These are phyloP conservation scores for Gila orcuttii DNA, from an alignment of 2,113 vertebrate genomes.

Conservation along the genomic window DNA sequence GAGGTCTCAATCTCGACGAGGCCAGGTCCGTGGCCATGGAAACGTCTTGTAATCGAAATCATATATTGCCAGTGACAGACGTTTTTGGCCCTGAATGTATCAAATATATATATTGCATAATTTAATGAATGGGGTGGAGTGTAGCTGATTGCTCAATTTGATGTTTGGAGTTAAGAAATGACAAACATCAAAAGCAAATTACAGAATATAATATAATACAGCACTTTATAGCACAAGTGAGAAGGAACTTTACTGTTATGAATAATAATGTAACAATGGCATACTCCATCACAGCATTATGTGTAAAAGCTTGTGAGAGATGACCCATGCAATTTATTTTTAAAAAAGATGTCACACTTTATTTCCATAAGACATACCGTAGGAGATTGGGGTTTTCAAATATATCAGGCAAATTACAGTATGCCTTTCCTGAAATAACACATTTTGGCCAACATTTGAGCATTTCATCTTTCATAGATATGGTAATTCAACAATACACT, in stretches of 20 bases:
- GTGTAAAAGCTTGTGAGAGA: not conserved
- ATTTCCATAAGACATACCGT: not conserved
- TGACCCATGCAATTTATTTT: not conserved
- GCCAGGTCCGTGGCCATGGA: too few relatives aligned
- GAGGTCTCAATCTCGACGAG: too few relatives aligned
- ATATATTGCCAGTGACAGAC: not conserved
- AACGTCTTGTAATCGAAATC: too few relatives aligned
- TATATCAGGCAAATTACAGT: not conserved
- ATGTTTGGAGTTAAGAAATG: not conserved
- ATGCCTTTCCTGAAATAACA: not conserved
- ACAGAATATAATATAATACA: not conserved
- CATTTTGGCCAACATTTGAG: not conserved
- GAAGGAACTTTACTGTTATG: not conserved
- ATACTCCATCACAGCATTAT: not conserved
- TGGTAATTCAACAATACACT: not conserved
- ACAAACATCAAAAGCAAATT: not conserved
- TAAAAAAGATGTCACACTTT: not conserved
- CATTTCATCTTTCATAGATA: constrained; percentile 5
- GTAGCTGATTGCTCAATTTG: not conserved
- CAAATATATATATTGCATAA: not conserved
- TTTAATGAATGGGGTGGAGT: not conserved
- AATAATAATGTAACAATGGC: not conserved
- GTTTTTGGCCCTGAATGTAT: not conserved
- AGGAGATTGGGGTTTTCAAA: not conserved
- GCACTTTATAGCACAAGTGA: not conserved